A percentile compares a stretch with the other conserved stretches of the same genome.
Evolutionary conservation across 2,113 vertebrate species (phyloP).

Genomic region (Thinocorus orbignyianus): DNA sequence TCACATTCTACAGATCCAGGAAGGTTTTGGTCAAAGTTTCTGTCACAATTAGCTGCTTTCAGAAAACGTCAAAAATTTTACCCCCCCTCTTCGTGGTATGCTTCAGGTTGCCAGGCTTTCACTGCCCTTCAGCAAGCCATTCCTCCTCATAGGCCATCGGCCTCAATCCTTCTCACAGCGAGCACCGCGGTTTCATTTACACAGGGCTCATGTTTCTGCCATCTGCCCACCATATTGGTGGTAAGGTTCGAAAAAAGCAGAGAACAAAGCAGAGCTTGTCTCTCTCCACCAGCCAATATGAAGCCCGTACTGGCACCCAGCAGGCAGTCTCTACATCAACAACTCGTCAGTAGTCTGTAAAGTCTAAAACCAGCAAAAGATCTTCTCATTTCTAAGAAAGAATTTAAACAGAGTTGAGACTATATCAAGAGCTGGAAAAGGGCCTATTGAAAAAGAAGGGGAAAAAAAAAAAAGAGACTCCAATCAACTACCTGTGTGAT

Average conservation of each 20-base stretch:
- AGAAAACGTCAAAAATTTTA: background rate
- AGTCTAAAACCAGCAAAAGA: constrained; percentile 17
- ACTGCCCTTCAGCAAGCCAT: background rate
- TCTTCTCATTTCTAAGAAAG: background rate
- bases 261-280: constrained; percentile 37
- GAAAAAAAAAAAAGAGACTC: rapidly evolving
- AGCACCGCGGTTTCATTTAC: background rate
- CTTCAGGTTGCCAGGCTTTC: background rate
- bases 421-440: background rate
- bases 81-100: background rate
- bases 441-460: background rate
- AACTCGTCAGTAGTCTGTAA: background rate
- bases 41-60: background rate
- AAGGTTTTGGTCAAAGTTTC: background rate
- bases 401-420: background rate
- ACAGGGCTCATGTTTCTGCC: background rate
- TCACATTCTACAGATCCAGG: background rate
- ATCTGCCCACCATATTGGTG: constrained; percentile 18
- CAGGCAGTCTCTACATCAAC: constrained; percentile 42
- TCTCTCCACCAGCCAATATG: background rate
- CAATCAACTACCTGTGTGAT: background rate
- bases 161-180: background rate
- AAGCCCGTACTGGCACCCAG: constrained; percentile 9
- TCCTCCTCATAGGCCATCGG: background rate
- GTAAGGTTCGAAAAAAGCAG: background rate